Conservation (phyloP, 2,888 invertebrate species). For the Brachycybe producta region DNA sequence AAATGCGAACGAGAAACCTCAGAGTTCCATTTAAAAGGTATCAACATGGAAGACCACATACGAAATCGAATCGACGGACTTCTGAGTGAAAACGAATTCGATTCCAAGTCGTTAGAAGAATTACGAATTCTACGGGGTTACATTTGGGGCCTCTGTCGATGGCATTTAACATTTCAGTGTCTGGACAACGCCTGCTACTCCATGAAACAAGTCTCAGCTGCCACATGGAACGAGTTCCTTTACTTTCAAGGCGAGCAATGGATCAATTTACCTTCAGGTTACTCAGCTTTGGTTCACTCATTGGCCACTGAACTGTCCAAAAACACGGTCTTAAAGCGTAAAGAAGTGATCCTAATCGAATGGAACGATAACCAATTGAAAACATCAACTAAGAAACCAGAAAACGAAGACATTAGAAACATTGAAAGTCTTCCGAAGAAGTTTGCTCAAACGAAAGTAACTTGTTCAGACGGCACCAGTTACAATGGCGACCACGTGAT, state of each 20-base stretch:
- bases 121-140: too few species aligned
- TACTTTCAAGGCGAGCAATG: conserved; percentile 15
- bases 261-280: conserved; percentile 14
- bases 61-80: conserved; percentile 36
- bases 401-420: neutral
- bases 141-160: conserved; percentile 43
- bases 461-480: conserved; percentile 40
- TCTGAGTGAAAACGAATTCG: conserved; percentile 32
- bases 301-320: conserved; percentile 24
- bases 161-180: conserved; percentile 40
- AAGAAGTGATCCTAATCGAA: conserved; percentile 22
- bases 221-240: conserved; percentile 44
- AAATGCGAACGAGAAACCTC: too few species aligned
- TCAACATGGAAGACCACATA: conserved; percentile 37
- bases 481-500: conserved; percentile 50
- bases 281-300: conserved; percentile 5
- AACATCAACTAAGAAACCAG: neutral
- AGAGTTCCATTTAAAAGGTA: too few species aligned
- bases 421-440: neutral
- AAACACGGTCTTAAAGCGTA: conserved; percentile 23
- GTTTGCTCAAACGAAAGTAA: conserved; percentile 28
- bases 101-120: conserved; percentile 30
- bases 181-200: conserved; percentile 49
- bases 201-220: conserved; percentile 44
- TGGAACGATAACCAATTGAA: too few species aligned